Base-by-base conservation (phyloP, 2,113 vertebrate genomes). In the Pteropus alecto region DNA sequence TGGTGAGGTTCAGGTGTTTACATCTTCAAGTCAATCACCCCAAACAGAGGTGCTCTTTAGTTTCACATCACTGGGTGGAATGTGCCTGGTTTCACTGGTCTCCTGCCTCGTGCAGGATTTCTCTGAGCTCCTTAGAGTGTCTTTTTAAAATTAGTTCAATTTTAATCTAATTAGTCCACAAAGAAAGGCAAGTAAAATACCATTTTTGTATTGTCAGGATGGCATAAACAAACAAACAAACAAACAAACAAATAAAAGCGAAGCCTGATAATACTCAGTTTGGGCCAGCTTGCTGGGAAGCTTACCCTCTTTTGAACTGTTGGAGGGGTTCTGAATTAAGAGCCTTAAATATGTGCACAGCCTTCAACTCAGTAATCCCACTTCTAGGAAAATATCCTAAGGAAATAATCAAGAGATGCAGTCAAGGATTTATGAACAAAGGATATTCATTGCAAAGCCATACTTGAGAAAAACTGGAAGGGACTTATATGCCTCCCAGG, bases 301-400 rank as follows among this genome's bases (percentile, higher is more conserved):
- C 21, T 30, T 63, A 68, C 43, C 91, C 51, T 84, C 14, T 94
- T 74, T 26, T 54, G 51, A 43, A 24, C 18, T 21, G 71, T 81
- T 43, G 48, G 48, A 76, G 77, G 77, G 28, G 61, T 22, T 76
- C 28, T 18, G 43, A 74, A 70, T 67, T 11, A 46, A 65, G 76
- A 7, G 5, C 38, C 18, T 91, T 85, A 26, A 70, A 33, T 7
- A 28, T 9, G 65, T 33, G 73, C 38, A 33, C 22, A 46, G 21
- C 16, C 41, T 81, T 88, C 95, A 81, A 33, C 30, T 41, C 16
- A 74, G 89, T 33, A 85, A 88, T 84, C 51, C 86, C 77, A 46
- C 35, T 43, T 65, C n/a, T 51, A 96, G 83, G 54, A 96, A 96
- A 89, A 76, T 65, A 74, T 28, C 93, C 87, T 82, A n/a, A 85